These are phyloP conservation scores for Borostomias antarcticus DNA, from an alignment of 2,797 vertebrate species.

Conservation along the genomic window DNA sequence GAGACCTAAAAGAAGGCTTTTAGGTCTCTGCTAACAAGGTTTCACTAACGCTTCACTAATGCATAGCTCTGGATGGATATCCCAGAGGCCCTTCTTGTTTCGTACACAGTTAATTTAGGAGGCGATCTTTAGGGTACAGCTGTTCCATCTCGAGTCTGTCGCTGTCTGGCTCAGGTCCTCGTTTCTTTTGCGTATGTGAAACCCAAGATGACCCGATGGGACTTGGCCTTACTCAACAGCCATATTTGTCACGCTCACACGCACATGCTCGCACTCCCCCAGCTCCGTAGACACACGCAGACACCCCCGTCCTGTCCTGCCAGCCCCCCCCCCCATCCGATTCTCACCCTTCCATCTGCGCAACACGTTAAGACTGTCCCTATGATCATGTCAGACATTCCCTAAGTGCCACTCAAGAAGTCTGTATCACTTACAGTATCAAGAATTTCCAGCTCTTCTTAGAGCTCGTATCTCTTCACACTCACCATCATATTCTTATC, in stretches of 20 bases:
- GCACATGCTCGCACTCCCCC: background rate
- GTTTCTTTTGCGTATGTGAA: constrained; percentile 49
- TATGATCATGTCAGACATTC: constrained; percentile 59
- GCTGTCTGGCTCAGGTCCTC: background rate
- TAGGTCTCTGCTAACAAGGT: background rate
- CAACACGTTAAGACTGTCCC: constrained; percentile 48
- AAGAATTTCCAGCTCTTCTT: constrained; percentile 45
- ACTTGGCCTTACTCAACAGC: constrained; percentile 40
- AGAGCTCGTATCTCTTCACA: constrained; percentile 31
- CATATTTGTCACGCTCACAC: constrained; percentile 21
- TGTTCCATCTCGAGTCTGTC: constrained; percentile 46
- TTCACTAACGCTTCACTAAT: too few relatives aligned
- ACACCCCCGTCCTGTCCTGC: too few relatives aligned
- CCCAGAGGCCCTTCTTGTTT: constrained; percentile 20
- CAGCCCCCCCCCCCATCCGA: too few relatives aligned
- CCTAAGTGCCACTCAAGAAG: constrained; percentile 51
- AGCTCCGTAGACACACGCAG: constrained; percentile 24
- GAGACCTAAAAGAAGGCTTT: constrained; percentile 18
- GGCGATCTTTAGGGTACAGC: constrained; percentile 55
- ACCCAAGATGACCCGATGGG: constrained; percentile 60
- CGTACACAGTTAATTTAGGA: constrained; percentile 62
- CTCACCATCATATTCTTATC: constrained; percentile 41
- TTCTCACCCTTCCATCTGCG: constrained; percentile 49
- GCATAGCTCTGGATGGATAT: constrained; percentile 2
- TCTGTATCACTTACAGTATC: constrained; percentile 58